Conservation (phyloP, 2,888 invertebrate genomes). For the Eristalis intricaria region DNA sequence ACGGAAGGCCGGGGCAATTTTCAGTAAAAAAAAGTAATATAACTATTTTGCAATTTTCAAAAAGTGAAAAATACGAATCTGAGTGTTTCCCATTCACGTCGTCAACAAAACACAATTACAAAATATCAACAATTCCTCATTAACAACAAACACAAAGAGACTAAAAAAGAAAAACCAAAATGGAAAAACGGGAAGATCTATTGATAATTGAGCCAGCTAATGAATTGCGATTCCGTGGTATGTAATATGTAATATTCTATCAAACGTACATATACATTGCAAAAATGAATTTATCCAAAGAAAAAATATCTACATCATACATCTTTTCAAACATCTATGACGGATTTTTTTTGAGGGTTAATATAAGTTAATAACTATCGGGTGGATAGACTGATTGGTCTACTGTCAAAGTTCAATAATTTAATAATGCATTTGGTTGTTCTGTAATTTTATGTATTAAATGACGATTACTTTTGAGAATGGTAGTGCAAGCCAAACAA, state of each 20-base stretch:
- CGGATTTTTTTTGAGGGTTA: constrained; percentile 32
- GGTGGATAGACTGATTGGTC: not conserved
- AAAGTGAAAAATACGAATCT: constrained; percentile 35
- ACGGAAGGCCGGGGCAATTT: constrained; percentile 71
- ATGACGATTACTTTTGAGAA: constrained; percentile 5
- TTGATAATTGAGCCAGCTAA: constrained; percentile 93
- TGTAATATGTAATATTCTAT: constrained; percentile 83
- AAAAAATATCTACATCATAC: constrained; percentile 22
- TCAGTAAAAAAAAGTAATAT: constrained; percentile 68
- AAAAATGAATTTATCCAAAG: constrained; percentile 34
- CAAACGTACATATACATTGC: constrained; percentile 14
- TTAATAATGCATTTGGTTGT: constrained; percentile 49
- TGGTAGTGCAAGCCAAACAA: constrained; percentile 18
- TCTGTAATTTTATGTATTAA: constrained; percentile 24
- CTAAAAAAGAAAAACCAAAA: constrained; percentile 74
- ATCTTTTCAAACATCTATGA: constrained; percentile 16
- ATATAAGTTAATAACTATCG: constrained; percentile 23
- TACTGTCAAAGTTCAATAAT: constrained; percentile 61
- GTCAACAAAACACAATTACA: constrained; percentile 17
- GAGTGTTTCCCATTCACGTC: not conserved
- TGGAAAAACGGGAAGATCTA: constrained; percentile 87
- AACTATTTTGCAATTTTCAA: constrained; percentile 64
- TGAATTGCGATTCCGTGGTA: constrained; percentile 95
- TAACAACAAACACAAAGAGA: constrained; percentile 50
- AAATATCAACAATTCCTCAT: constrained; percentile 19